phyloP scores from a whole-genome alignment of 2,113 vertebrate genomes.

The Prunella fulvescens region DNA sequence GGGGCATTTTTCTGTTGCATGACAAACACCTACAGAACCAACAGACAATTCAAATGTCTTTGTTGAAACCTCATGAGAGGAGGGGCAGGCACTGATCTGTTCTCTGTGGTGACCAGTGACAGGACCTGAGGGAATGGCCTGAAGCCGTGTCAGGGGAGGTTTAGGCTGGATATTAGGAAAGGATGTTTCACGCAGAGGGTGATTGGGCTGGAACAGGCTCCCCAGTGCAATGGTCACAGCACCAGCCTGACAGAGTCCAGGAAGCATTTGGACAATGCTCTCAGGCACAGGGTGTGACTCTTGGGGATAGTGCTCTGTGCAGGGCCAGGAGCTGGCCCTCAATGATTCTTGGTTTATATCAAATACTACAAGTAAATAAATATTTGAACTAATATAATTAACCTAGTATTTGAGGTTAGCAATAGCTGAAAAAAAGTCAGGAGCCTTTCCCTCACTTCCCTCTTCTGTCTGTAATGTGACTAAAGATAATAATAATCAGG shows the following conservation, averaged over 20 bases:
- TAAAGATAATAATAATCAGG: neutral
- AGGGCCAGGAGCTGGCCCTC: neutral
- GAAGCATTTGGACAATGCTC: neutral
- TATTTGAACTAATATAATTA: neutral
- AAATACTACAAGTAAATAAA: neutral
- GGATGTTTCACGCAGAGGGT: neutral
- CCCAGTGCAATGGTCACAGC: neutral
- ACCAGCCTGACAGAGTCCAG: neutral
- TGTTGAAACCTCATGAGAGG: neutral
- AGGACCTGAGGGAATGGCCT: neutral
- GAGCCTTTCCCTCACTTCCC: neutral
- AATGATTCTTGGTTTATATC: neutral
- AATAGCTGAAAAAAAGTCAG: neutral
- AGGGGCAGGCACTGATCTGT: neutral
- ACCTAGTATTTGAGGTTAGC: neutral
- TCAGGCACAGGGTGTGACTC: neutral
- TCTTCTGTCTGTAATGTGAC: neutral
- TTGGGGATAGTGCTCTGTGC: neutral
- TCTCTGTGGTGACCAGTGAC: neutral
- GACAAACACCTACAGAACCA: neutral
- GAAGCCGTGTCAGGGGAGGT: neutral
- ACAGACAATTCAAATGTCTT: neutral
- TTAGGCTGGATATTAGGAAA: neutral
- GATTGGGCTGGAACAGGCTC: neutral
- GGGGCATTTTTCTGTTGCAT: neutral